These are phyloP conservation scores for Helleia helle DNA, from an alignment of 2,888 invertebrate genomes.

Conservation along the genomic window DNA sequence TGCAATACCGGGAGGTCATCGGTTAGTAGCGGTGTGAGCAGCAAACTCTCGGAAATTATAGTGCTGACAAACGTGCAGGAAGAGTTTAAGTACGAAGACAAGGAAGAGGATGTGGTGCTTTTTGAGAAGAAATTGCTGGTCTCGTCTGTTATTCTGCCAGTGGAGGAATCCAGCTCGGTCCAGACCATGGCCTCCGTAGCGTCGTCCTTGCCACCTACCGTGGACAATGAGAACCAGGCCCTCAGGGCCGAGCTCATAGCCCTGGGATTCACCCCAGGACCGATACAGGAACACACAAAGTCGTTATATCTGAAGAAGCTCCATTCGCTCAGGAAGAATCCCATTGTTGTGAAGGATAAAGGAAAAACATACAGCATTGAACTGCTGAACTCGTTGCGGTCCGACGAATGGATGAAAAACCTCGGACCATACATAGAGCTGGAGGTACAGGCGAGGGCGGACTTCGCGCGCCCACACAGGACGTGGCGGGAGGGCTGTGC, in stretches of 20 bases:
- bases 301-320: slow-evolving; percentile 84
- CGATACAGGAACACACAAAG: slow-evolving; percentile 84
- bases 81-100: slow-evolving; percentile 83
- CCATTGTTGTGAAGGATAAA: slow-evolving; percentile 29
- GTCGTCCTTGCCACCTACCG: slow-evolving; percentile 73
- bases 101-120: slow-evolving; percentile 79
- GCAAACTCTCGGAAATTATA: slow-evolving; percentile 51
- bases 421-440: slow-evolving; percentile 69
- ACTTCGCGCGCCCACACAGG: slow-evolving; percentile 74
- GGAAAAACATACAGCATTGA: slow-evolving; percentile 78
- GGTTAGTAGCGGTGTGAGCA: slow-evolving; percentile 61
- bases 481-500: slow-evolving; percentile 81
- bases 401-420: slow-evolving; percentile 69
- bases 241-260: slow-evolving; percentile 77
- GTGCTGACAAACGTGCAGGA: slow-evolving; percentile 77
- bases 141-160: slow-evolving; percentile 55
- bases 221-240: slow-evolving; percentile 79
- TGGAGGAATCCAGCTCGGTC: slow-evolving; percentile 48
- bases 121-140: slow-evolving; percentile 77
- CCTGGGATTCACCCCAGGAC: slow-evolving; percentile 84
- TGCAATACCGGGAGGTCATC: slow-evolving; percentile 58
- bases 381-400: slow-evolving; percentile 75
- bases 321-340: slow-evolving; percentile 67
- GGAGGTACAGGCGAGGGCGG: slow-evolving; percentile 71
- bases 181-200: slow-evolving; percentile 55